phyloP scores from a whole-genome alignment of 1,140 invertebrate genomes.

The Achatina immaculata region DNA sequence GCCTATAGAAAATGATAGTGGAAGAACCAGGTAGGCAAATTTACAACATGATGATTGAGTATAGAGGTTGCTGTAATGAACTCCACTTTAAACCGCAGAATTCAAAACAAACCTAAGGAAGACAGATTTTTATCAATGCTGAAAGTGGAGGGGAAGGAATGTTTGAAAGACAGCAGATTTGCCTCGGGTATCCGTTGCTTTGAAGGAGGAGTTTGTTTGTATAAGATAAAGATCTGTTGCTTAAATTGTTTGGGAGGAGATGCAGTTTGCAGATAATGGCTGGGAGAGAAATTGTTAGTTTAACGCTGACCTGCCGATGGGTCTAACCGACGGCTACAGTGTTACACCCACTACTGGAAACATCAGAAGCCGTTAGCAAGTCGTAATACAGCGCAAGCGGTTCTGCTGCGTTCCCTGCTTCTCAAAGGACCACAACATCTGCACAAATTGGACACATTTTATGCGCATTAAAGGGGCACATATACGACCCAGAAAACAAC shows the following conservation, averaged over 20 bases:
- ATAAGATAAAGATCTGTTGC: not conserved
- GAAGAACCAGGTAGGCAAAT: not conserved
- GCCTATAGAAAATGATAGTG: not conserved
- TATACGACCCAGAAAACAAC: too few species aligned
- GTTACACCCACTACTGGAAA: not conserved
- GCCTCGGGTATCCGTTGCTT: not conserved
- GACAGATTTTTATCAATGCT: conserved; percentile 2
- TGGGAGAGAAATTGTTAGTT: conserved; percentile 10
- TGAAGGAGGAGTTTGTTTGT: not conserved
- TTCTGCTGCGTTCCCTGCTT: not conserved
- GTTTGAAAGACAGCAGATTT: not conserved
- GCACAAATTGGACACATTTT: not conserved
- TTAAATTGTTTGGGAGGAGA: conserved; percentile 5
- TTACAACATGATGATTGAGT: conserved; percentile 8
- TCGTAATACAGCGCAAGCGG: not conserved
- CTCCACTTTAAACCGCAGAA: not conserved
- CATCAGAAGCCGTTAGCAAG: not conserved
- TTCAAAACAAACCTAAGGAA: not conserved
- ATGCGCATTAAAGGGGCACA: too few species aligned
- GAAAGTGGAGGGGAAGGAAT: not conserved
- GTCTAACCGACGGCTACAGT: not conserved
- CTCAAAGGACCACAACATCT: not conserved
- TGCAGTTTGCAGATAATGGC: not conserved
- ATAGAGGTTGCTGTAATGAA: not conserved
- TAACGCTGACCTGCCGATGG: not conserved